These are phyloP conservation scores for Falco rusticolus DNA, from an alignment of 2,797 vertebrate genomes.

Conservation along the genomic window DNA sequence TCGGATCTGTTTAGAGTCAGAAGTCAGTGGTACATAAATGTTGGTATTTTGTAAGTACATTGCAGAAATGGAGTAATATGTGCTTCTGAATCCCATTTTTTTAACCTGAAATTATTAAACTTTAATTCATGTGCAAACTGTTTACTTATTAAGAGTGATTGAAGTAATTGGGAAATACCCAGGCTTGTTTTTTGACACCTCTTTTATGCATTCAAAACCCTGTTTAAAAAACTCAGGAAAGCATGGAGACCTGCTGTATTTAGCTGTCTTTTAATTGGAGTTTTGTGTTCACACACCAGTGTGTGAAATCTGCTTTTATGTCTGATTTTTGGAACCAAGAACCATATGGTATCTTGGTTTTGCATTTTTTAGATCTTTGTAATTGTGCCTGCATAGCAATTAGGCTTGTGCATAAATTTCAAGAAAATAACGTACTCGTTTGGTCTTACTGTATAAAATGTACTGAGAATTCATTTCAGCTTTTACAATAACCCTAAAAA, in stretches of 20 bases:
- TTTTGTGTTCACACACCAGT: slow-evolving; percentile 41
- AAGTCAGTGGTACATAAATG: background rate
- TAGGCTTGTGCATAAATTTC: slow-evolving; percentile 71
- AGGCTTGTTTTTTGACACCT: slow-evolving; percentile 23
- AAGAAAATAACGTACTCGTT: slow-evolving; percentile 47
- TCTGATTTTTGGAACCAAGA: slow-evolving; percentile 66
- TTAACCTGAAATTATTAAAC: background rate
- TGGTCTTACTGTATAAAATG: slow-evolving; percentile 51
- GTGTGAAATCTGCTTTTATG: slow-evolving; percentile 66
- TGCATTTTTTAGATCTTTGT: slow-evolving; percentile 73
- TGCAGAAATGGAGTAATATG: background rate
- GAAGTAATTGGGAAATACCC: slow-evolving; percentile 6
- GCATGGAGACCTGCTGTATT: slow-evolving; percentile 35
- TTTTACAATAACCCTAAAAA: background rate
- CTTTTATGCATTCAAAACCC: background rate
- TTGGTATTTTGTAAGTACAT: background rate
- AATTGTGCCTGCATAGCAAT: slow-evolving; percentile 74
- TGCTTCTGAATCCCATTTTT: background rate
- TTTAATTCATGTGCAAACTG: background rate
- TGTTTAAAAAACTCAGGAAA: slow-evolving; percentile 23
- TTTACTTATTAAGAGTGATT: background rate
- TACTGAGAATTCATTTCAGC: background rate
- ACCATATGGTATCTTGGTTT: slow-evolving; percentile 73
- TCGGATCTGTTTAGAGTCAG: background rate
- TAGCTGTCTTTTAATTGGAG: slow-evolving; percentile 21